Conservation (phyloP, 2,797 vertebrate species). For the Otolemur crassicaudatus region DNA sequence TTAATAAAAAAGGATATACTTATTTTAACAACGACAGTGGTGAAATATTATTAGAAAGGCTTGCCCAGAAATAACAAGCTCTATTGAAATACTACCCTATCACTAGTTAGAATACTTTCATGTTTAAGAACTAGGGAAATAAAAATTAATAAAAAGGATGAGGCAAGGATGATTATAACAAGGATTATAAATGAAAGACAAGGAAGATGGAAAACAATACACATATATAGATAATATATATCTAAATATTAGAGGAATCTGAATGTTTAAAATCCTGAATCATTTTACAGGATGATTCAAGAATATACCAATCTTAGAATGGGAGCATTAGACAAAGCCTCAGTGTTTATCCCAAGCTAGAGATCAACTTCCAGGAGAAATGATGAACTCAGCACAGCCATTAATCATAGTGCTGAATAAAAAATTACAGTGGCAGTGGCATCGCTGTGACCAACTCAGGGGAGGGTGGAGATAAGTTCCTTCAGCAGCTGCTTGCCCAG, state of each 20-base stretch:
- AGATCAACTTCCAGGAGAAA: slow-evolving; percentile 51
- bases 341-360: slow-evolving; percentile 6
- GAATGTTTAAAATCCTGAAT: slow-evolving; percentile 37
- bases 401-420: slow-evolving; percentile 51
- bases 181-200: neutral
- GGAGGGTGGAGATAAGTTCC: neutral
- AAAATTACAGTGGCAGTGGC: neutral
- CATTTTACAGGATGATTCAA: slow-evolving; percentile 9
- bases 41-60: slow-evolving; percentile 16
- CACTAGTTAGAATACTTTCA: slow-evolving; percentile 22
- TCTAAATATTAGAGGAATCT: neutral
- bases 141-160: neutral
- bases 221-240: neutral
- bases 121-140: neutral
- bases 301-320: slow-evolving; percentile 8
- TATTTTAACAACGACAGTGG: no score
- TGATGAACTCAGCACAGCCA: slow-evolving; percentile 26
- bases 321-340: slow-evolving; percentile 19
- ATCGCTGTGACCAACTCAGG: neutral
- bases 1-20: no score
- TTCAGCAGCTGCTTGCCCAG: neutral
- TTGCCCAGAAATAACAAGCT: slow-evolving; percentile 25
- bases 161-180: slow-evolving; percentile 26
- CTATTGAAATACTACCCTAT: neutral
- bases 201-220: neutral